Evolutionary conservation across 64 coral and sea anemone genomes (phyloP).

Genomic region (Stichodactyla helianthus): DNA sequence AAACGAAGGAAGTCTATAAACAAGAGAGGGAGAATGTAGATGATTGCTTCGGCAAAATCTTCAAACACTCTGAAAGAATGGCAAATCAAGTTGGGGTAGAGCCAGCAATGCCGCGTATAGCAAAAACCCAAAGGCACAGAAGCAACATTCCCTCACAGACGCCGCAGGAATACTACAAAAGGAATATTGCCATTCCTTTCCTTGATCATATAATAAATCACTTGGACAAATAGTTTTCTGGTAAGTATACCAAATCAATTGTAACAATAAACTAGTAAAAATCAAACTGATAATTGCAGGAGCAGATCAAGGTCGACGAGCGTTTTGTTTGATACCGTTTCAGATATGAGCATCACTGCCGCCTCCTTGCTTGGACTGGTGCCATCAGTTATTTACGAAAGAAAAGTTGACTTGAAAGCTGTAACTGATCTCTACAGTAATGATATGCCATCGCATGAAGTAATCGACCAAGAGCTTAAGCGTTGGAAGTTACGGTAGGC

Average conservation of each 20-base stretch:
- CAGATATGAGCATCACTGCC: conserved; percentile 27
- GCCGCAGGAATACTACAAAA: conserved; percentile 43
- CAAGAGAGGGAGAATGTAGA: conserved; percentile 42
- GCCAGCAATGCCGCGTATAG: conserved; percentile 25
- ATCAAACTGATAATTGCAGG: neutral
- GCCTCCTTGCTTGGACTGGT: conserved; percentile 53
- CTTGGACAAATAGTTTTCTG: conserved; percentile 31
- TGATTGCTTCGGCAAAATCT: conserved; percentile 40
- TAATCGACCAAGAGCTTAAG: conserved; percentile 42
- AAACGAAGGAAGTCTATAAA: conserved; percentile 43
- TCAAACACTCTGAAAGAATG: conserved; percentile 38
- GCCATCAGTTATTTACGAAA: conserved; percentile 14
- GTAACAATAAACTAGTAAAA: neutral
- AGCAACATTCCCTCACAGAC: conserved; percentile 27
- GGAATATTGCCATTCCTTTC: conserved; percentile 38
- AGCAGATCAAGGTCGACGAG: neutral
- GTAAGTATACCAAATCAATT: neutral
- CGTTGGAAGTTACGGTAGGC: conserved; percentile 13
- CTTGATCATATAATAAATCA: conserved; percentile 47
- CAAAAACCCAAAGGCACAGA: conserved; percentile 34
- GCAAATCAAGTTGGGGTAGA: conserved; percentile 16
- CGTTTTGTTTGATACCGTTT: conserved; percentile 1
- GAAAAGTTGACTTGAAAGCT: conserved; percentile 22
- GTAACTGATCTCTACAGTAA: conserved; percentile 33
- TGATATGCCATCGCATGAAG: conserved; percentile 46